Base-by-base conservation (phyloP, 2,113 vertebrate genomes). In the Maccullochella peelii region DNA sequence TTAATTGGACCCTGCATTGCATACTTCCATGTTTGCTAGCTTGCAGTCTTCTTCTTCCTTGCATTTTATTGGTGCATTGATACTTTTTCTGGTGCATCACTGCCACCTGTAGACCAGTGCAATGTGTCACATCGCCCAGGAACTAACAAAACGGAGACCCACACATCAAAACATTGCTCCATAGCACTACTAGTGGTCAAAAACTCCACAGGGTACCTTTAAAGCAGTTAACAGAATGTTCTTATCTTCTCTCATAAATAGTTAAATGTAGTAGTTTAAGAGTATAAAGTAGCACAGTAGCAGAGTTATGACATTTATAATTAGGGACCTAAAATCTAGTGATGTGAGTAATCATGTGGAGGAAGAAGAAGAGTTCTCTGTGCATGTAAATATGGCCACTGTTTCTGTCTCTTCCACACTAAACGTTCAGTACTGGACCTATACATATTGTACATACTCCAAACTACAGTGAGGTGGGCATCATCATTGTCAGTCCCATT, bases 351-450 rank as follows among this genome's bases (percentile, higher is more conserved):
- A 65, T 25, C 16, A 7, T 62, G 42, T 74, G 33, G 7, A 68
- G 50, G 55, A 58, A 67, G 62, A 69, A 9, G 52, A 75, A 4
- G 52, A 80, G 66, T 44, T 72, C 78, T 91, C 89, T 91, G 90
- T 90, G 88, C 90, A 88, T 88, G 90, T 89, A 84, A 91, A 89
- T 74, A 36, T 16, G 63, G 52, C 81, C n/a, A 8, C 76, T 38
- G 67, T 49, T 20, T 50, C 50, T 4, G 11, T 70, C 50, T 81
- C 82, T 76, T 78, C 84, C 72, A 82, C 76, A 73, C 73, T 58
- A 16, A 42, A 8, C 25, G 18, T 52, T 72, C 38, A 79, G 25
- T 70, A 57, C 86, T 83, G 74, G 73, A 84, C 79, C 80, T 79
- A 30, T 49, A 62, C 42, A 33, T 79, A 52, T 47, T 80, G 83